Conservation (phyloP, 2,888 invertebrate genomes). For the Alloplasta piceator region DNA sequence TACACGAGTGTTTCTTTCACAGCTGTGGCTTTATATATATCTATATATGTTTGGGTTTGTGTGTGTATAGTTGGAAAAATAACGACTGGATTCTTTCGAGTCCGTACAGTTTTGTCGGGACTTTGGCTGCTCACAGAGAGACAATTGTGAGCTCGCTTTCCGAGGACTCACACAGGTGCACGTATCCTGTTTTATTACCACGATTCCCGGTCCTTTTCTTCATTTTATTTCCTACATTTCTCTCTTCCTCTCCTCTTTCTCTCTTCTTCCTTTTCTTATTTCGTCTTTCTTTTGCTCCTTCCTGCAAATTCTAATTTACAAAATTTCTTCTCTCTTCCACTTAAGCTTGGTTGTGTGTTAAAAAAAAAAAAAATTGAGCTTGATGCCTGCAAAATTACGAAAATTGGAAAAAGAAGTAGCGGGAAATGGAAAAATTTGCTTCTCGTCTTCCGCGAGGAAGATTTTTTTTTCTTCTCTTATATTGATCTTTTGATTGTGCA, state of each 20-base stretch:
- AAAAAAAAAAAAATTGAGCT: too few relatives aligned
- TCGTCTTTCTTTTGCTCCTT: conserved; percentile 3
- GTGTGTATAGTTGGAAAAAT: neutral
- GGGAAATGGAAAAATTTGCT: too few relatives aligned
- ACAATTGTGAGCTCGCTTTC: conserved; percentile 3
- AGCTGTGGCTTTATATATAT: conserved; percentile 42
- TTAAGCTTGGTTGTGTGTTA: too few relatives aligned
- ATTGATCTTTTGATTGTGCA: too few relatives aligned
- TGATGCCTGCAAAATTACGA: too few relatives aligned
- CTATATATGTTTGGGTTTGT: neutral
- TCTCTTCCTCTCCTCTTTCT: conserved; percentile 37
- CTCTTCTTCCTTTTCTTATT: conserved; percentile 46
- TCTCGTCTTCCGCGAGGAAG: too few relatives aligned
- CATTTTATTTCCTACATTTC: conserved; percentile 20
- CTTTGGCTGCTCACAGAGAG: conserved; percentile 3
- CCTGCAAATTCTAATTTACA: too few relatives aligned
- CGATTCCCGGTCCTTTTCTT: conserved; percentile 8
- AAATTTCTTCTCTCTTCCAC: too few relatives aligned
- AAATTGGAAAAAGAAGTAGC: too few relatives aligned
- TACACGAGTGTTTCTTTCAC: conserved; percentile 23
- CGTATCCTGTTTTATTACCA: conserved; percentile 74
- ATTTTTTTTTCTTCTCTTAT: too few relatives aligned
- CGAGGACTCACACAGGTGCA: conserved; percentile 74
- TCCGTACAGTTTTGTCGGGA: neutral
- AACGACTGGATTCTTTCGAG: neutral